Evolutionary conservation across 2,888 invertebrate genomes (phyloP).

Genomic region (Lobophora halterata): DNA sequence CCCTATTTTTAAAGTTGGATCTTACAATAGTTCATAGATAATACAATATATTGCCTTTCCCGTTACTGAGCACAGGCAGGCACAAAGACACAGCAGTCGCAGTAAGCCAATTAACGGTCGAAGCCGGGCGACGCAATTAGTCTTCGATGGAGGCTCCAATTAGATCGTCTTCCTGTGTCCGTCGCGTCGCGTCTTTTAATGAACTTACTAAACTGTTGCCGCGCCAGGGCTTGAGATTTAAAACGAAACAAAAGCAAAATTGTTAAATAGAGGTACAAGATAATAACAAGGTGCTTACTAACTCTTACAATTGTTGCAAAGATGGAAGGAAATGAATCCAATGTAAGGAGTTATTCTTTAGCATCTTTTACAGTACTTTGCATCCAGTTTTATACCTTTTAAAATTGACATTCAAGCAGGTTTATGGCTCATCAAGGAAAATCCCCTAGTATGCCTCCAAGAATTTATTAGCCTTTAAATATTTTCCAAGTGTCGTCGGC

Average conservation of each 20-base stretch:
- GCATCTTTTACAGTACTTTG: conserved; percentile 1
- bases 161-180: conserved; percentile 20
- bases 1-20: too few relatives aligned
- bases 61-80: conserved; percentile 1
- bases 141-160: conserved; percentile 27
- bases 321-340: too few relatives aligned
- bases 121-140: conserved; percentile 28
- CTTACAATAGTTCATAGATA: conserved; percentile 2
- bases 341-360: too few relatives aligned
- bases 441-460: conserved; percentile 21
- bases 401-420: conserved; percentile 13
- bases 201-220: conserved; percentile 3
- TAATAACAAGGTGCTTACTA: too few relatives aligned
- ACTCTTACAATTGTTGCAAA: too few relatives aligned
- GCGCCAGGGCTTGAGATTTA: not conserved
- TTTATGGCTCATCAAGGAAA: conserved; percentile 29
- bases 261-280: too few relatives aligned
- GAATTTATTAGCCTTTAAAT: conserved; percentile 29
- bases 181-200: conserved; percentile 17
- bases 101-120: conserved; percentile 23
- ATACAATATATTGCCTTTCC: conserved; percentile 2
- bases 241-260: too few relatives aligned
- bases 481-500: conserved; percentile 26
- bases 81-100: conserved; percentile 7
- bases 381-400: conserved; percentile 12